phyloP scores from a whole-genome alignment of 2,113 vertebrate genomes.

The Pseudorectes ferrugineus region DNA sequence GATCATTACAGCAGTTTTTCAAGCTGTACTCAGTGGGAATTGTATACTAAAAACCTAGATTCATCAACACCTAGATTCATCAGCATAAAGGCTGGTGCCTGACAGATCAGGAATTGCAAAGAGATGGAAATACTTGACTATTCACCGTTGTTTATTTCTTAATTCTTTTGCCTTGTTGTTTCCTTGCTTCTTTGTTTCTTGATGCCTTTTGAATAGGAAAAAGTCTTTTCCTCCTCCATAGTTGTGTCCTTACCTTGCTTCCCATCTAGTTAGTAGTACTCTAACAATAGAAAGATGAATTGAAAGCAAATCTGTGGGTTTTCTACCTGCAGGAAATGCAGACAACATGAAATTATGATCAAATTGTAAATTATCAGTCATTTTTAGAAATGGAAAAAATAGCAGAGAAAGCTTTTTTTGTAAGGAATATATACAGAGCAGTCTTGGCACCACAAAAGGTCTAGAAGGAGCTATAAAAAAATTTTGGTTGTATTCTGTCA shows the following conservation, averaged over 20 bases:
- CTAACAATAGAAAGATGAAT: neutral
- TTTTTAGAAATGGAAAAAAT: neutral
- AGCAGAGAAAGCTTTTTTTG: neutral
- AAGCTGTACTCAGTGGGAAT: neutral
- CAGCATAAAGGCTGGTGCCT: neutral
- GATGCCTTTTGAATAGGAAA: neutral
- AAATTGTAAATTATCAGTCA: neutral
- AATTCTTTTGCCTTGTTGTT: neutral
- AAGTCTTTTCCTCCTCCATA: neutral
- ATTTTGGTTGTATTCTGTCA: neutral
- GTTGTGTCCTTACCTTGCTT: neutral
- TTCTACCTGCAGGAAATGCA: neutral
- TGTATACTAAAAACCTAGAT: neutral
- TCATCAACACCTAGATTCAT: neutral
- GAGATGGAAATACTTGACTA: neutral
- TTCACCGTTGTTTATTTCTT: neutral
- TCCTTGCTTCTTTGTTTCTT: neutral
- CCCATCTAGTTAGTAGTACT: neutral
- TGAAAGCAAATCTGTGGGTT: neutral
- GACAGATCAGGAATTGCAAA: neutral
- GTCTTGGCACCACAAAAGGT: neutral
- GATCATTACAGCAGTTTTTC: neutral
- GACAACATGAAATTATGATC: neutral
- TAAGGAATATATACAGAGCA: neutral
- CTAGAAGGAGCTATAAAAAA: neutral